phyloP scores from a whole-genome alignment of 2,113 vertebrate genomes.

The Poeciliopsis prolifica region DNA sequence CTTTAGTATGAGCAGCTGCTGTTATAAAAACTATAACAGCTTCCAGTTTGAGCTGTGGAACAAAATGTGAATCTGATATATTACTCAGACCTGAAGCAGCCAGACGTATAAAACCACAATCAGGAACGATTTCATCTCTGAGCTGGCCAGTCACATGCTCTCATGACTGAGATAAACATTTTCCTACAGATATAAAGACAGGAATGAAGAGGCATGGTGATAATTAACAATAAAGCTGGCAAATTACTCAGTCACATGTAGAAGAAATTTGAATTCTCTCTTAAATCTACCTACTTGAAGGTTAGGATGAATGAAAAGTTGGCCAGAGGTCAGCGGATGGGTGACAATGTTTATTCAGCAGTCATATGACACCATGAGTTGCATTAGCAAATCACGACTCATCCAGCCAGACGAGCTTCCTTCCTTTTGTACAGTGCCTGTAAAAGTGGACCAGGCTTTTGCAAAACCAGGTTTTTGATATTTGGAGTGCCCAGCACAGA shows the following conservation, averaged over 20 bases:
- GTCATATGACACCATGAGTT: slow-evolving; percentile 35
- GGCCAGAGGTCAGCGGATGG: slow-evolving; percentile 14
- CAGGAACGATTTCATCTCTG: slow-evolving; percentile 24
- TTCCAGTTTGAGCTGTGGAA: slow-evolving; percentile 4
- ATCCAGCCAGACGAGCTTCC: slow-evolving; percentile 13
- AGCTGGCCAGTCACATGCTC: slow-evolving; percentile 13
- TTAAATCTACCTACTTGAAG: background rate
- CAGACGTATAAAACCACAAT: slow-evolving; percentile 36
- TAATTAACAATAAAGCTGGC: background rate
- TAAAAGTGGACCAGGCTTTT: background rate
- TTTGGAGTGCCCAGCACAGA: slow-evolving; percentile 19
- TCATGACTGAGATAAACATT: background rate
- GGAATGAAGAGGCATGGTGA: background rate
- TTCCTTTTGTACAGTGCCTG: background rate
- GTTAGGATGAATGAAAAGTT: background rate
- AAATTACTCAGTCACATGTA: background rate
- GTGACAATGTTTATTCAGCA: slow-evolving; percentile 26
- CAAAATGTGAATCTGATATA: slow-evolving; percentile 3
- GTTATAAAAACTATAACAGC: background rate
- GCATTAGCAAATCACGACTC: slow-evolving; percentile 18
- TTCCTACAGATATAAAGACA: slow-evolving; percentile 3
- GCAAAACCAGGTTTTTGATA: slow-evolving; percentile 11
- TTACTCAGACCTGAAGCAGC: slow-evolving; percentile 28
- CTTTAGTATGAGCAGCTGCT: background rate
- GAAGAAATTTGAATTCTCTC: background rate